Evolutionary conservation across 2,888 invertebrate genomes (phyloP), one percentile per base, ranked within the genome.

Genomic region (Alentia gelatinosa): DNA sequence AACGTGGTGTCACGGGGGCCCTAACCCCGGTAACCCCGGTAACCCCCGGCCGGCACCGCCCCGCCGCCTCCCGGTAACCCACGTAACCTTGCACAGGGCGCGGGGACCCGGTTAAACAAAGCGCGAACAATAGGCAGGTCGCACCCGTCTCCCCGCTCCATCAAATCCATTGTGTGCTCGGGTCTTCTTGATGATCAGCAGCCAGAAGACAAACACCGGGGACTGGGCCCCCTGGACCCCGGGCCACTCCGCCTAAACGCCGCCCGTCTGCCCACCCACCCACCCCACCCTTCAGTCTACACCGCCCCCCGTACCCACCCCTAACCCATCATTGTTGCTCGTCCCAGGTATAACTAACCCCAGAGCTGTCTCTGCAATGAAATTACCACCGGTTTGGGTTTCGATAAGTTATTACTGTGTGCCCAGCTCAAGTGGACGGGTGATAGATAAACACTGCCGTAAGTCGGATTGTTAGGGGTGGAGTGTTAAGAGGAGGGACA

Each of bases 71-170:
- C 83, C 83, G 40, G 83, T 86, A 86, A 86, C 86, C 86, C 86
- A 33, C 47, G 86, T 86, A 86, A 86, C 86, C 86, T 33, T 42
- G 47, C 86, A 86, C 86, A 86, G 42, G 86, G 86, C 50, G 33
- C 40, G 23, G 39, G 83, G 40, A 15, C 15, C 83, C 30, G 35
- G 35, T 35, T 40, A 35, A 35, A 83, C 83, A 83, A 83, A 83
- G 83, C 35, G 1, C 30, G 19, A 19, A 83, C 83, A 83, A 83
- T 26, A 39, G 83, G 39, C 33, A 37, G 39, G n/a, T 3, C 83
- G 83, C 40, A 37, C 56, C 40, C 39, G 19, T 30, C 37, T 35
- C 83, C 26, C 35, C 15, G 83, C 83, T 26, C 40, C 83, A 83
- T 83, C 83, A 83, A 15, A 39, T 40, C 40, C 40, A 40, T 83